Percentiles rank a stretch among this genome's conserved stretches.
Conservation (phyloP, 2,113 vertebrate species). For the Canis aureus region DNA sequence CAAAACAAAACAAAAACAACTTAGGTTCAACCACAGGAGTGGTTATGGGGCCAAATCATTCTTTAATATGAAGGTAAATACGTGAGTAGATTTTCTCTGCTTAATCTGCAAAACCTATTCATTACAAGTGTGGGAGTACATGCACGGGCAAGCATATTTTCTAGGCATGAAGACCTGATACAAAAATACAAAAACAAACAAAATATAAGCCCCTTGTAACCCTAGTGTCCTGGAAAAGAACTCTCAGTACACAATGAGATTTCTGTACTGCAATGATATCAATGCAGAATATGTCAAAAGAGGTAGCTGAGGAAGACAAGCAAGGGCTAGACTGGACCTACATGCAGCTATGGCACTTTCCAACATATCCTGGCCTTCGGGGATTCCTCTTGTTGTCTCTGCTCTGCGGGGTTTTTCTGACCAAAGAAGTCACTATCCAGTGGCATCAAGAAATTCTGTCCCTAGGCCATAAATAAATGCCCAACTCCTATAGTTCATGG, state of each 20-base stretch:
- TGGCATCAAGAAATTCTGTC: constrained; percentile 64
- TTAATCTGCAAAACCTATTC: constrained; percentile 27
- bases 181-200: neutral
- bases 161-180: neutral
- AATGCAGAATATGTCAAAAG: neutral
- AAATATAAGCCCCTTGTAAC: neutral
- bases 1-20: constrained; percentile 8
- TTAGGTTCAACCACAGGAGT: neutral
- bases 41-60: neutral
- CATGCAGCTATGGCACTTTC: neutral
- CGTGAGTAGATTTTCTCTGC: neutral
- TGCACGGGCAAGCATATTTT: neutral
- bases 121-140: neutral
- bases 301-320: neutral
- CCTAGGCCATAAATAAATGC: neutral
- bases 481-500: constrained; percentile 64
- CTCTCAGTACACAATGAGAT: neutral
- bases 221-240: neutral
- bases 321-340: neutral
- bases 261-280: neutral
- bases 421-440: constrained; percentile 48
- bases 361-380: neutral
- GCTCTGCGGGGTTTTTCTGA: neutral
- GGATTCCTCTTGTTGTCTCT: neutral
- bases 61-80: constrained; percentile 12